These are phyloP conservation scores for Vulpes lagopus DNA, from an alignment of 2,113 vertebrate genomes.

Conservation along the genomic window DNA sequence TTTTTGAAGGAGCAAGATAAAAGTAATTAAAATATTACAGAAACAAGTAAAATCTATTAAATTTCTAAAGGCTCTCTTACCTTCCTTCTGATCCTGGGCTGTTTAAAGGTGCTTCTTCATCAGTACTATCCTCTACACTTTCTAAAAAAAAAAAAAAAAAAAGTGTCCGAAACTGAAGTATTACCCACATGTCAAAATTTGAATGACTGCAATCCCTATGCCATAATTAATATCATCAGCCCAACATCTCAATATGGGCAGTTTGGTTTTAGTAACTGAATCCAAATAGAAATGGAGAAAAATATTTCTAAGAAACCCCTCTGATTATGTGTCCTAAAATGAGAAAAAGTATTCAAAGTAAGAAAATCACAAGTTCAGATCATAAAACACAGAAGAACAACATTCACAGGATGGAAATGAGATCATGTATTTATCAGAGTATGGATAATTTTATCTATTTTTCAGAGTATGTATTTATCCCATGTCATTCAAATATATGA, in stretches of 20 bases:
- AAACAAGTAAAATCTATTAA: background rate
- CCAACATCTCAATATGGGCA: background rate
- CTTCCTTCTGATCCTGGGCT: slow-evolving; percentile 95
- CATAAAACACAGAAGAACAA: background rate
- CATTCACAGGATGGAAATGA: background rate
- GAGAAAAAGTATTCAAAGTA: slow-evolving; percentile 24
- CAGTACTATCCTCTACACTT: slow-evolving; percentile 95
- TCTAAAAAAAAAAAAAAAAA: slow-evolving; percentile 87
- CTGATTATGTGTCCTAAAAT: background rate
- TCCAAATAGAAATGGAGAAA: slow-evolving; percentile 12
- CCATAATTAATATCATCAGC: background rate
- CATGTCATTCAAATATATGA: background rate
- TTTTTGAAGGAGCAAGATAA: slow-evolving; percentile 4
- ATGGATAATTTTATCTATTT: background rate
- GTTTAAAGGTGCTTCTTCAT: slow-evolving; percentile 93
- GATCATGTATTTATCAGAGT: background rate
- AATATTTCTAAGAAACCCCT: background rate
- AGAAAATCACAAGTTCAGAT: slow-evolving; percentile 16
- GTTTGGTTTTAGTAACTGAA: background rate
- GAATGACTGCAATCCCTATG: background rate
- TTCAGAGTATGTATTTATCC: background rate
- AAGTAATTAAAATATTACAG: background rate
- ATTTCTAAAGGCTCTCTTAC: slow-evolving; percentile 84
- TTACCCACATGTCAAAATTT: background rate
- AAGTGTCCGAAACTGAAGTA: slow-evolving; percentile 58